Evolutionary conservation across 53 echinoderm and acorn worm species (phyloP).

Genomic region (Astropecten irregularis): DNA sequence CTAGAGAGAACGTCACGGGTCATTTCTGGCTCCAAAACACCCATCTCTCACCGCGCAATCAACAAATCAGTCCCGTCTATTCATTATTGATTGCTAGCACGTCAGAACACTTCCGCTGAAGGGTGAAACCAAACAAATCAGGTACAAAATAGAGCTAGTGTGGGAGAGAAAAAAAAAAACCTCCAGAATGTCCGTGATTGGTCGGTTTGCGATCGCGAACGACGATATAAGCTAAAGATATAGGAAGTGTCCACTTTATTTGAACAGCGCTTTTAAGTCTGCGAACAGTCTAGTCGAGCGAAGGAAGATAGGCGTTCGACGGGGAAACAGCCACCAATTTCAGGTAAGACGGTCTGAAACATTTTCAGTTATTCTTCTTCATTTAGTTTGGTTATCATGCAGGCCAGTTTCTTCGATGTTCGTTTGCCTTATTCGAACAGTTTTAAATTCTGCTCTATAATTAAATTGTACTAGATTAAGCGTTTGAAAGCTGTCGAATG

Average conservation of each 20-base stretch:
- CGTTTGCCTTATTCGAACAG: no score
- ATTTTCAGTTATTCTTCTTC: no score
- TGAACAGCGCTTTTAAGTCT: constrained; percentile 1
- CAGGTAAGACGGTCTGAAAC: no score
- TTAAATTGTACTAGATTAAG: no score
- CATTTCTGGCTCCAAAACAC: constrained; percentile 2
- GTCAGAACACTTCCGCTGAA: constrained; percentile 22
- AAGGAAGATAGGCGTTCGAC: no score
- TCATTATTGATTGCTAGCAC: constrained; percentile 8
- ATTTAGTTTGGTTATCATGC: no score
- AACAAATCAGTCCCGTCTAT: constrained; percentile 1
- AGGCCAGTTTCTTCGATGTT: no score
- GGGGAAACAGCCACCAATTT: no score
- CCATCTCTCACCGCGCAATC: constrained; percentile 30
- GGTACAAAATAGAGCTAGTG: background rate
- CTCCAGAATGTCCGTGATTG: constrained; percentile 22
- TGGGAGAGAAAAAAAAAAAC: background rate
- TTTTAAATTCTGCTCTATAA: no score
- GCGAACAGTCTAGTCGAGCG: no score
- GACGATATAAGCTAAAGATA: constrained; percentile 3
- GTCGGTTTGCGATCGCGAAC: background rate
- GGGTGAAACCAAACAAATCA: background rate
- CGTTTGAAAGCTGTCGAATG: no score
- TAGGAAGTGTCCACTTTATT: background rate
- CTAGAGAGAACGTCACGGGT: background rate